Conservation (phyloP, 2,113 vertebrate genomes). For the Ranitomeya imitator region DNA sequence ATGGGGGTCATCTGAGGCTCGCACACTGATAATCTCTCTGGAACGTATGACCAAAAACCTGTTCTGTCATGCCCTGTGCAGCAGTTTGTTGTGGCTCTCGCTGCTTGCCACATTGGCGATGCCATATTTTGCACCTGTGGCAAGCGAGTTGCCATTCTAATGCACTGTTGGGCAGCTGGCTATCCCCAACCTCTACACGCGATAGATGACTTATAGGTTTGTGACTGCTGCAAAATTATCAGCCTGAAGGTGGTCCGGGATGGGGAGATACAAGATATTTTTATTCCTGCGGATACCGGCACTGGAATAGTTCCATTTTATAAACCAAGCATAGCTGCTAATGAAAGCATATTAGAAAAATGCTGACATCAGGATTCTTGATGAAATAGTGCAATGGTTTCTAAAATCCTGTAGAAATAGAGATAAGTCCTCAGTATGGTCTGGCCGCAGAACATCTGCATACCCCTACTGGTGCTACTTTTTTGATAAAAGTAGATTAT, state of each 20-base stretch:
- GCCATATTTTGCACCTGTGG: no score
- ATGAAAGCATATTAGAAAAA: background rate
- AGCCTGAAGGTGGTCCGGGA: background rate
- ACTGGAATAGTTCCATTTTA: constrained; percentile 9
- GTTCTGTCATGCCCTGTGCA: no score
- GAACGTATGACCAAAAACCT: no score
- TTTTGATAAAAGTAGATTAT: background rate
- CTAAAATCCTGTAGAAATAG: constrained; percentile 2
- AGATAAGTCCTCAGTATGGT: background rate
- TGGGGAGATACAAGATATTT: background rate
- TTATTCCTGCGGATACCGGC: background rate
- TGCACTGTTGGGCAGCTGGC: no score
- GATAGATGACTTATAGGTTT: no score
- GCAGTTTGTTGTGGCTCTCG: no score
- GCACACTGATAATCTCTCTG: no score
- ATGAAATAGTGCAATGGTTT: background rate
- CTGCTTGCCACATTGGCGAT: no score
- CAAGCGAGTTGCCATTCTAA: no score
- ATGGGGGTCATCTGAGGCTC: no score
- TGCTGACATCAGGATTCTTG: background rate
- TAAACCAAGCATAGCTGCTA: background rate
- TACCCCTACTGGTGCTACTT: background rate
- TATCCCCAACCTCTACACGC: no score
- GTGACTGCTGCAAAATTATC: no score
- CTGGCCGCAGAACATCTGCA: background rate